Percentiles rank a stretch among this genome's conserved stretches.
Evolutionary conservation across 2,888 invertebrate species (phyloP).

Genomic region (Dryocosmus kuriphilus): DNA sequence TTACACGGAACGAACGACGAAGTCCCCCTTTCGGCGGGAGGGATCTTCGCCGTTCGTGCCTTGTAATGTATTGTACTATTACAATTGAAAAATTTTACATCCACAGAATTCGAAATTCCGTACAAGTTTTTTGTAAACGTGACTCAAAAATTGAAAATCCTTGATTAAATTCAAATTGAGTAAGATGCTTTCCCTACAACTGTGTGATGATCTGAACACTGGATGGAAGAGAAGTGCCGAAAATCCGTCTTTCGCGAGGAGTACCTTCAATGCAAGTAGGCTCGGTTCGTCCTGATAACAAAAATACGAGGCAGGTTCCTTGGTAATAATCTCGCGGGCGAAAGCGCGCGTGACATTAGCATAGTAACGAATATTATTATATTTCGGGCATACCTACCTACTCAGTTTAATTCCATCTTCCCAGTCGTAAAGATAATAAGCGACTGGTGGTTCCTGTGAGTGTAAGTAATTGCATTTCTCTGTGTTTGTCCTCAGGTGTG

Average conservation of each 20-base stretch:
- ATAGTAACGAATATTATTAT: constrained; percentile 78
- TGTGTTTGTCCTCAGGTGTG: constrained; percentile 43
- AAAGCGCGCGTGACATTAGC: constrained; percentile 74
- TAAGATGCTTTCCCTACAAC: not conserved
- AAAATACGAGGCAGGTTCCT: constrained; percentile 76
- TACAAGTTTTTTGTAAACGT: too few relatives aligned
- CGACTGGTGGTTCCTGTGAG: constrained; percentile 69
- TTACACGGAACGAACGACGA: too few relatives aligned
- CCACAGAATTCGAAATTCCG: too few relatives aligned
- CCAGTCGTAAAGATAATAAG: constrained; percentile 78
- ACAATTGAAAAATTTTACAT: too few relatives aligned
- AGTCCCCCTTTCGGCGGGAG: too few relatives aligned
- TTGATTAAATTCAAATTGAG: not conserved
- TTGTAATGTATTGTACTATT: too few relatives aligned
- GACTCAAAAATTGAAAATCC: too few relatives aligned
- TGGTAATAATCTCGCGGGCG: constrained; percentile 70
- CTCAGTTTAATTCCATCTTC: constrained; percentile 78
- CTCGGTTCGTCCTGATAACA: constrained; percentile 72
- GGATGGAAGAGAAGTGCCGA: constrained; percentile 11
- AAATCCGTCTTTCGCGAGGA: constrained; percentile 10
- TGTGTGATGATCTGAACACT: constrained; percentile 8
- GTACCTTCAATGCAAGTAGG: constrained; percentile 56
- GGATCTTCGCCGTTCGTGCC: too few relatives aligned
- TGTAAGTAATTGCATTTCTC: constrained; percentile 58
- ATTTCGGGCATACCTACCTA: constrained; percentile 73